Base-by-base conservation (phyloP, 2,888 invertebrate genomes). In the Margaritifera margaritifera region DNA sequence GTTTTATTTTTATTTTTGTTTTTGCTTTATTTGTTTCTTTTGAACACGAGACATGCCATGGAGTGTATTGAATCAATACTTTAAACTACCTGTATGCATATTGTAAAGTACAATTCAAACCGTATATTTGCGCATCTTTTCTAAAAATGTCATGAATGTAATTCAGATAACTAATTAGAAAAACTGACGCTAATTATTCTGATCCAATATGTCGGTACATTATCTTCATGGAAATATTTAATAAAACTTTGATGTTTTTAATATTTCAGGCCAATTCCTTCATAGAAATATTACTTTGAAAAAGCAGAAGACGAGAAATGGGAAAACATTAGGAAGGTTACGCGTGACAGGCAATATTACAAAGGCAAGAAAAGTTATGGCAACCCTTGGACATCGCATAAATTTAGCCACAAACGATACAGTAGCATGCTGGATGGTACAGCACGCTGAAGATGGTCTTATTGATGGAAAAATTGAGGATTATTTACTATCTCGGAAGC, bases 361-460 rank as follows among this genome's bases (percentile, higher is more conserved):
- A 66, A 66, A 72, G 56, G 69, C 77, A 8, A 66, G 79, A 25
- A 75, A 77, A 60, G 77, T 81, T 6, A 76, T 79, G 66, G 85
- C 84, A 18, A 76, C 80, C 8, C 73, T 83, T 4, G 83, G 83
- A 5, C 80, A 76, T 57, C 76, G 83, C n/a, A 62, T 76, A 27
- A 84, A 85, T 68, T 64, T 81, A 54, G 83, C 82, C 0, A 79
- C 79, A 22, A 83, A 84, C 59, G 50, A 68, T 8, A 77, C 81
- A 22, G 78, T 80, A 0, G 70, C 81, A 6, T 85, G 85, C 72
- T 84, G 84, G 85, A 81, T 81, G 79, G 76, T 85, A 0, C 78
- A 80, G 59, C 71, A 81, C 15, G 80, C 81, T 66, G 85, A 83
- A 24, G 71, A 71, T 27, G 78, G 78, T 11, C 74, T 84, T 11